These are phyloP conservation scores for Scartelaos histophorus DNA, from an alignment of 2,113 vertebrate species.

Conservation along the genomic window DNA sequence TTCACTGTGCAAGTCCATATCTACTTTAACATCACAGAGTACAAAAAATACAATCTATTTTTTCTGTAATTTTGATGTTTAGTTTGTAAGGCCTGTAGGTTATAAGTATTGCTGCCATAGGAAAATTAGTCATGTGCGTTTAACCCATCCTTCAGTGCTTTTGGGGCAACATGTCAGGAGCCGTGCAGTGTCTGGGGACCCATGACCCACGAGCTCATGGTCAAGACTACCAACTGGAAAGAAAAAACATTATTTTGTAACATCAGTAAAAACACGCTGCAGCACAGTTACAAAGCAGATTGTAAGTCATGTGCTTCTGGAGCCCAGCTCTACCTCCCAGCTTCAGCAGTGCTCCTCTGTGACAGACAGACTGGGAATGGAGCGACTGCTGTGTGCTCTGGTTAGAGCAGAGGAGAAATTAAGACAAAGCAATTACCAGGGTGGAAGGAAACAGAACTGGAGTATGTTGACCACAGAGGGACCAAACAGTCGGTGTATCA, in stretches of 20 bases:
- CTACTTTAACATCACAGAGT: no score
- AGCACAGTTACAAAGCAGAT: slow-evolving; percentile 62
- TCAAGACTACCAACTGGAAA: neutral
- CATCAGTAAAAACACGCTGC: slow-evolving; percentile 44
- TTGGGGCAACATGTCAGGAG: neutral
- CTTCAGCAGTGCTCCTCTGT: slow-evolving; percentile 63
- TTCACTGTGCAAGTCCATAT: no score
- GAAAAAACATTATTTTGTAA: neutral
- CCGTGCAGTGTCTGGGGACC: neutral
- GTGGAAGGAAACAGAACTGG: slow-evolving; percentile 28
- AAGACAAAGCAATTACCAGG: slow-evolving; percentile 43
- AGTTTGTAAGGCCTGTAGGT: neutral
- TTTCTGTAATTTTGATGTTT: neutral
- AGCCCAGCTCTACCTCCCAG: slow-evolving; percentile 65
- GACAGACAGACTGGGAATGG: slow-evolving; percentile 62
- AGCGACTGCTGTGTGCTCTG: slow-evolving; percentile 37
- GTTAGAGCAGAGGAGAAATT: slow-evolving; percentile 27
- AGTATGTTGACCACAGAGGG: slow-evolving; percentile 18
- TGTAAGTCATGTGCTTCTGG: slow-evolving; percentile 66
- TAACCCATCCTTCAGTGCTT: neutral
- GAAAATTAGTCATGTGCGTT: neutral
- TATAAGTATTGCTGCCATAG: neutral
- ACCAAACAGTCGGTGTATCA: neutral
- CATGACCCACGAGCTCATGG: neutral
- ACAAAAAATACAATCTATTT: neutral